Base-by-base conservation (phyloP, 2,113 vertebrate species). In the Erythrocercus mccallii region DNA sequence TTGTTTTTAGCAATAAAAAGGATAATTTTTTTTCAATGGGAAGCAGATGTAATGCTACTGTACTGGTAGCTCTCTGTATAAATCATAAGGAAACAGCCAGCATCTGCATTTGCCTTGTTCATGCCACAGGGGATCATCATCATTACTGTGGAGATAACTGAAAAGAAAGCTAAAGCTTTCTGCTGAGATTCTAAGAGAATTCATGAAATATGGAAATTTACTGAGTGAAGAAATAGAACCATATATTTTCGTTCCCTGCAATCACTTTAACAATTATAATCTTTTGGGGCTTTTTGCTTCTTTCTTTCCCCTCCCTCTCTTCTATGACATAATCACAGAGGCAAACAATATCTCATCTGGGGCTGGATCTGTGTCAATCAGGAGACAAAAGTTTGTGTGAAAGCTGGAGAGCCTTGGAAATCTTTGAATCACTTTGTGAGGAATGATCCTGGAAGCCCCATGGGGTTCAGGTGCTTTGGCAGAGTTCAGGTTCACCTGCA, bases 51-150 rank as follows among this genome's bases (percentile, higher is more conserved):
- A 92, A 62, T 91, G 57, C 60, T 79, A 71, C 92, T 84, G 82
- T 92, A 94, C 87, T 90, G 28, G 45, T 91, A 88, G 47, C 37
- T 90, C 40, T 95, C 69, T 77, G 37, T 88, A 48, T 95, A 97
- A 95, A 93, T 95, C 73, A 79, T 51, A 93, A 77, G 68, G 60
- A 89, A 95, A 94, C 70, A 97, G 82, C 54, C 73, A 90, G 70
- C 90, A 74, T 96, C 95, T 95, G 95, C 92, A 94, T 92, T 95
- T 97, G 83, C 72, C 58, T 95, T 95, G 73, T 85, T 96, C 78
- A 8, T 94, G 92, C 82, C 93, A 94, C 85, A 96, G 86, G 83
- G 92, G 38, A 83, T 94, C 94, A 96, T 88, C 62, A 81, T 82
- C 44, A 82, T 81, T 81, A 73, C 86, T 95, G 83, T 69, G 84